These are phyloP conservation scores for Chiridota heheva DNA, from an alignment of 35 echinoderm and acorn worm genomes.

Conservation along the genomic window DNA sequence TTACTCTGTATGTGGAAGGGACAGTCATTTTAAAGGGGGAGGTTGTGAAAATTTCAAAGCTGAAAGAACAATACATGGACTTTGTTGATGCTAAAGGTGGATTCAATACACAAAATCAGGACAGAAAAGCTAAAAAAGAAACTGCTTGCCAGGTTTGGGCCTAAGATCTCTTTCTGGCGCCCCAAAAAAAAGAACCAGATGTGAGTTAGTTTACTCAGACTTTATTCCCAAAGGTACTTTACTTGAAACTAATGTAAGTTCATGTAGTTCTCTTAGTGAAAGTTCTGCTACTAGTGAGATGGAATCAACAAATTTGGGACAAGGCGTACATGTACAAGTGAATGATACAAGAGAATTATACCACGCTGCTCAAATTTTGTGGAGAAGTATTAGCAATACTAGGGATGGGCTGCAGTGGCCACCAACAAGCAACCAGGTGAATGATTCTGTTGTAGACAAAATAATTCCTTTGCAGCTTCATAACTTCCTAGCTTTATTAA, in stretches of 20 bases:
- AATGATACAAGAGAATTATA: conserved; percentile 27
- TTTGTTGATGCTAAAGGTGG: not conserved
- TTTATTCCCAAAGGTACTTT: conserved; percentile 10
- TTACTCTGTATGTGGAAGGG: too few relatives aligned
- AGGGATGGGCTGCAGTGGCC: conserved; percentile 49
- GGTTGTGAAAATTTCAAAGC: not conserved
- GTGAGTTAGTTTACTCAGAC: not conserved
- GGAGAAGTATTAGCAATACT: not conserved
- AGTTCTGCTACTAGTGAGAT: conserved; percentile 10
- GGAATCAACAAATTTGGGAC: not conserved
- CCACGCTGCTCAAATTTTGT: conserved; percentile 9
- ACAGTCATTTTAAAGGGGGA: not conserved
- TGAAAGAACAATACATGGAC: not conserved
- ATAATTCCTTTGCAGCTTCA: conserved; percentile 37
- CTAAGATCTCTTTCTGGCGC: conserved; percentile 1
- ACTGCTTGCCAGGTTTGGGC: not conserved
- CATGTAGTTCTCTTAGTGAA: not conserved
- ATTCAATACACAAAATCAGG: not conserved
- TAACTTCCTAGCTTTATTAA: conserved; percentile 53
- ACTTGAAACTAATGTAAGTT: not conserved
- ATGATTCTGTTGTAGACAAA: not conserved
- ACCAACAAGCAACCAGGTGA: conserved; percentile 49
- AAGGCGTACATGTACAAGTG: not conserved
- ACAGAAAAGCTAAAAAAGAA: conserved; percentile 13
- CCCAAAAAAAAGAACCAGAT: not conserved